phyloP scores from a whole-genome alignment of 1,140 invertebrate genomes.

The Leguminivora glycinivorella region DNA sequence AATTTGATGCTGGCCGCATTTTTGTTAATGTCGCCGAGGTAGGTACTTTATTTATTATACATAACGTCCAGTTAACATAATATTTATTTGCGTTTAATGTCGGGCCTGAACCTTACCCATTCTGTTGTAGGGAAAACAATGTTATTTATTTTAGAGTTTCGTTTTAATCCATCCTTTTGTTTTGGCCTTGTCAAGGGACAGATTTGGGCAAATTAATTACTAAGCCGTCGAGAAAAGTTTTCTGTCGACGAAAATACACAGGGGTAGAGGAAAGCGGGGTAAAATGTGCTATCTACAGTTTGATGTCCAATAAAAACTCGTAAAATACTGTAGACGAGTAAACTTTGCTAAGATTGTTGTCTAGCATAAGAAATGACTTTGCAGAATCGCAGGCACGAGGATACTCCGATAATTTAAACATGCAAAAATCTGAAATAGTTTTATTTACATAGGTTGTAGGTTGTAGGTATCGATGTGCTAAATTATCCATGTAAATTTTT shows the following conservation, averaged over 20 bases:
- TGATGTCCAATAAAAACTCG: background rate
- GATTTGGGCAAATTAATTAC: conserved; percentile 43
- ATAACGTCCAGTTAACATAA: background rate
- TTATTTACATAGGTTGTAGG: no score
- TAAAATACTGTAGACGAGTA: background rate
- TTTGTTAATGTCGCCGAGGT: no score
- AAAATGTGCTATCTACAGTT: background rate
- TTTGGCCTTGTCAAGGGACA: conserved; percentile 37
- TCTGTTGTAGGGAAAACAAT: conserved; percentile 33
- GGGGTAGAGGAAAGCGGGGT: background rate
- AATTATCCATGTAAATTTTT: no score
- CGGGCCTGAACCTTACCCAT: background rate
- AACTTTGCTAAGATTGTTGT: background rate
- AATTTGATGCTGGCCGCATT: no score
- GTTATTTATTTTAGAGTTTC: conserved; percentile 48
- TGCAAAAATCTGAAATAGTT: no score
- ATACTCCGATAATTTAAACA: no score
- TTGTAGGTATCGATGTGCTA: no score
- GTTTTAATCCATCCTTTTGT: conserved; percentile 49
- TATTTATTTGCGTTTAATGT: background rate
- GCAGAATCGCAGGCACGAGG: no score
- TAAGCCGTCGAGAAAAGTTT: conserved; percentile 32
- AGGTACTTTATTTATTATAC: no score
- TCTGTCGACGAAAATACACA: conserved; percentile 9
- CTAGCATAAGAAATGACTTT: no score